These are phyloP conservation scores for Trissolcus japonicus DNA, from an alignment of 2,888 invertebrate species.

Conservation along the genomic window DNA sequence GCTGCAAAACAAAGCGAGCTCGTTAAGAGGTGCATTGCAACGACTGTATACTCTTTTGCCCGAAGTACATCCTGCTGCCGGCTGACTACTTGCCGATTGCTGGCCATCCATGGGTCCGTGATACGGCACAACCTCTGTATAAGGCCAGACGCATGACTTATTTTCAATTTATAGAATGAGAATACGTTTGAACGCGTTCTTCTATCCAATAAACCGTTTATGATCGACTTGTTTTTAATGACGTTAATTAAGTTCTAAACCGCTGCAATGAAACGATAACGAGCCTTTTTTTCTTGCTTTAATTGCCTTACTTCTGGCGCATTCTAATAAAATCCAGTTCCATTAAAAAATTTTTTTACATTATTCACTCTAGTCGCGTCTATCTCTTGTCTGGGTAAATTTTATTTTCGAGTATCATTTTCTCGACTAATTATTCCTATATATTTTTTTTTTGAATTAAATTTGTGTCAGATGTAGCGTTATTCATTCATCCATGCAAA, in stretches of 20 bases:
- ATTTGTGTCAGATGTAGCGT: too few species aligned
- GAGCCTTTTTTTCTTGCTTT: slow-evolving; percentile 14
- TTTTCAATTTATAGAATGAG: slow-evolving; percentile 47
- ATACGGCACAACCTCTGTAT: slow-evolving; percentile 47
- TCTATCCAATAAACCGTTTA: slow-evolving; percentile 30
- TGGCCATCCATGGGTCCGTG: slow-evolving; percentile 43
- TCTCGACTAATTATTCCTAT: too few species aligned
- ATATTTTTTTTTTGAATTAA: too few species aligned
- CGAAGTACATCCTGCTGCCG: slow-evolving; percentile 60
- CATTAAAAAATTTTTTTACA: slow-evolving; percentile 1
- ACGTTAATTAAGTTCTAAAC: slow-evolving; percentile 47
- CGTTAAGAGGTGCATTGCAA: slow-evolving; percentile 75
- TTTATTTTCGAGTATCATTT: too few species aligned
- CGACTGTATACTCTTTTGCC: slow-evolving; percentile 65
- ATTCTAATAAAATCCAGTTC: slow-evolving; percentile 12
- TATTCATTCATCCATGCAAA: too few species aligned
- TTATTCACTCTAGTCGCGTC: too few species aligned
- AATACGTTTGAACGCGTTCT: slow-evolving; percentile 34
- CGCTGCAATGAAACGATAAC: slow-evolving; percentile 30
- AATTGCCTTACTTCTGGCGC: slow-evolving; percentile 17
- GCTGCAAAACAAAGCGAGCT: slow-evolving; percentile 76
- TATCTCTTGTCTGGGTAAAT: too few species aligned
- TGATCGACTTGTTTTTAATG: slow-evolving; percentile 43
- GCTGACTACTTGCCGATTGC: slow-evolving; percentile 55
- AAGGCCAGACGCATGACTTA: slow-evolving; percentile 53